These are phyloP conservation scores for Lutjanus erythropterus DNA, from an alignment of 2,113 vertebrate species.

Conservation along the genomic window DNA sequence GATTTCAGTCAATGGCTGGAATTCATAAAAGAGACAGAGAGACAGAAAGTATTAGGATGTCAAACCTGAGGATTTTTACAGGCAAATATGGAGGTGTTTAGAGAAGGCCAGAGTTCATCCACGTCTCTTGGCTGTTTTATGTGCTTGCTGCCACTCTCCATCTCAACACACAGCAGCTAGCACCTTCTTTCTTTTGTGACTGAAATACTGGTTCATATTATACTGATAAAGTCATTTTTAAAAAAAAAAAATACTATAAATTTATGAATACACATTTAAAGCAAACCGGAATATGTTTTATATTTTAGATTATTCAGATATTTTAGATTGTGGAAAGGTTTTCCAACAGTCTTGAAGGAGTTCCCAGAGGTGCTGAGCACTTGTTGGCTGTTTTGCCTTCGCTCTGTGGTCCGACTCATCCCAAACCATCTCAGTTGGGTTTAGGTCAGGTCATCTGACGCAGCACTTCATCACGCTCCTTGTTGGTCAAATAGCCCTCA, in stretches of 20 bases:
- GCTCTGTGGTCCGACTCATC: too few species aligned
- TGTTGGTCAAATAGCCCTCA: too few species aligned
- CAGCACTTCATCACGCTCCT: too few species aligned
- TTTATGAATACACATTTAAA: slow-evolving; percentile 9
- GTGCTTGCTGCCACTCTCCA: slow-evolving; percentile 30
- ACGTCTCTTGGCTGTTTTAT: slow-evolving; percentile 42
- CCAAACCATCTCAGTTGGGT: too few species aligned
- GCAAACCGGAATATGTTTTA: neutral
- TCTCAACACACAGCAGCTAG: slow-evolving; percentile 3
- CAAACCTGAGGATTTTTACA: slow-evolving; percentile 27
- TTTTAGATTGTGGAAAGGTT: too few species aligned
- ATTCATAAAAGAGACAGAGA: neutral
- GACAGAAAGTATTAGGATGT: slow-evolving; percentile 42
- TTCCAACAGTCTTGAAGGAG: too few species aligned
- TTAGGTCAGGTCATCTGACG: too few species aligned
- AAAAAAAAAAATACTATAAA: too few species aligned
- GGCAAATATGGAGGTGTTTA: slow-evolving; percentile 48
- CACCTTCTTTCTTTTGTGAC: slow-evolving; percentile 8
- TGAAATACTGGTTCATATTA: slow-evolving; percentile 10
- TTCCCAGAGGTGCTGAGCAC: too few species aligned
- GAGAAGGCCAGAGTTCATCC: slow-evolving; percentile 37
- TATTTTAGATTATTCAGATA: too few species aligned
- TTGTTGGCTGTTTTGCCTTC: too few species aligned
- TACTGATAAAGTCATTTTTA: neutral
- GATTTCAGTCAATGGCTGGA: slow-evolving; percentile 18